Evolutionary conservation across 2,797 vertebrate species (phyloP).

Genomic region (Macropodus opercularis): DNA sequence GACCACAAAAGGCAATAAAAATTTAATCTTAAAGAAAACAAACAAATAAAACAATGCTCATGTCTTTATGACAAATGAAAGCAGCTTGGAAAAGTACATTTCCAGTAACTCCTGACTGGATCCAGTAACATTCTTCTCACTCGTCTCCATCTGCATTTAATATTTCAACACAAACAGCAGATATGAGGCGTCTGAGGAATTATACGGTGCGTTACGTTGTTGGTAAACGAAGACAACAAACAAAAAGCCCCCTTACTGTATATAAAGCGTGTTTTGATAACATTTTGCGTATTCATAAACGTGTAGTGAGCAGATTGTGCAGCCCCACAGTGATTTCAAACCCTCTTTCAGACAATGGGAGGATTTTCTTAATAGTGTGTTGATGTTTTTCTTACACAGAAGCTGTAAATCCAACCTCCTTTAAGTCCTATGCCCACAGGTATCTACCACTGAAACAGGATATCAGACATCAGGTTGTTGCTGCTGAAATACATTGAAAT

Average conservation of each 20-base stretch:
- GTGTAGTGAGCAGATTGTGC: constrained; percentile 45
- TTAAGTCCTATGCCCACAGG: constrained; percentile 21
- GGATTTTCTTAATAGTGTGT: constrained; percentile 16
- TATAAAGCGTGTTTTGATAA: constrained; percentile 38
- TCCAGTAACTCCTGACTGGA: not conserved
- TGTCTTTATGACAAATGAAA: constrained; percentile 11
- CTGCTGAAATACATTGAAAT: constrained; percentile 2
- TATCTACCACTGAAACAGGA: constrained; percentile 13
- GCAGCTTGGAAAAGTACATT: not conserved
- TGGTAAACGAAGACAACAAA: constrained; percentile 9
- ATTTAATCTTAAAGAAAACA: not conserved
- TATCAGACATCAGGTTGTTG: constrained; percentile 16
- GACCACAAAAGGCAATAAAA: constrained; percentile 29
- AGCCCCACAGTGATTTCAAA: constrained; percentile 15
- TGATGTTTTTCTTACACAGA: constrained; percentile 16
- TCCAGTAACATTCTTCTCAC: not conserved
- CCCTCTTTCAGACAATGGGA: constrained; percentile 23
- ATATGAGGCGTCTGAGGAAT: constrained; percentile 5
- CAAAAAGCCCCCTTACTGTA: constrained; percentile 14
- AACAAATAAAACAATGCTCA: constrained; percentile 7
- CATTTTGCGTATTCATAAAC: constrained; percentile 7
- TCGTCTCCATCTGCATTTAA: constrained; percentile 11
- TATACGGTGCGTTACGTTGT: constrained; percentile 14
- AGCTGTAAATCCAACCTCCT: constrained; percentile 17
- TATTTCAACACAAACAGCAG: constrained; percentile 24